These are phyloP conservation scores for Pimpla rufipes DNA, from an alignment of 2,888 invertebrate species.

Conservation along the genomic window DNA sequence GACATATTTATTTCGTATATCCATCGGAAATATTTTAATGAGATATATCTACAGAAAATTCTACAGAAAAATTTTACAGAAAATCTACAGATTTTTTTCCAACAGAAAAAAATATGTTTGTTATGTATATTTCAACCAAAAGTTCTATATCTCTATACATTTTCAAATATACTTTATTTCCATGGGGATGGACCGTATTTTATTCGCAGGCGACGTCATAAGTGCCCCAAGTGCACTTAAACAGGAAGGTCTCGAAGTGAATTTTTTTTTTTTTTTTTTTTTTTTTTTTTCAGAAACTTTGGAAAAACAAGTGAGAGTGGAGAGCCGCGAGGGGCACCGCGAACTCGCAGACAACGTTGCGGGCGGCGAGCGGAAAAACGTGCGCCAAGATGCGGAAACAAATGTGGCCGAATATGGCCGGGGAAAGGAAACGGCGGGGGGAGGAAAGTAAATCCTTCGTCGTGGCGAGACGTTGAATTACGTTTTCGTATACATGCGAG, in stretches of 20 bases:
- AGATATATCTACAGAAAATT: too few relatives aligned
- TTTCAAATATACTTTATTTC: too few relatives aligned
- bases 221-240: constrained; percentile 9
- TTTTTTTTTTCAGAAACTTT: constrained; percentile 3
- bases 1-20: too few relatives aligned
- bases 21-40: too few relatives aligned
- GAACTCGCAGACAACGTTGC: constrained; percentile 10
- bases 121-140: too few relatives aligned
- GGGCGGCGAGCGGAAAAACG: constrained; percentile 19
- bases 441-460: constrained; percentile 64
- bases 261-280: not conserved
- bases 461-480: constrained; percentile 66
- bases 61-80: too few relatives aligned
- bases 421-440: constrained; percentile 26
- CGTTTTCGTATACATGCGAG: constrained; percentile 46
- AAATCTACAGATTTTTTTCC: too few relatives aligned
- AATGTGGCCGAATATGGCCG: constrained; percentile 50
- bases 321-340: not conserved
- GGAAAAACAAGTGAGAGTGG: constrained; percentile 12
- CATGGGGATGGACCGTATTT: too few relatives aligned
- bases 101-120: too few relatives aligned
- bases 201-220: not conserved
- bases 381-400: constrained; percentile 49
- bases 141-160: too few relatives aligned
- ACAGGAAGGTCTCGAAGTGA: constrained; percentile 31